A percentile compares a stretch with the other conserved stretches of the same genome.
Evolutionary conservation across 2,888 invertebrate genomes (phyloP).

Genomic region (Melolontha melolontha): DNA sequence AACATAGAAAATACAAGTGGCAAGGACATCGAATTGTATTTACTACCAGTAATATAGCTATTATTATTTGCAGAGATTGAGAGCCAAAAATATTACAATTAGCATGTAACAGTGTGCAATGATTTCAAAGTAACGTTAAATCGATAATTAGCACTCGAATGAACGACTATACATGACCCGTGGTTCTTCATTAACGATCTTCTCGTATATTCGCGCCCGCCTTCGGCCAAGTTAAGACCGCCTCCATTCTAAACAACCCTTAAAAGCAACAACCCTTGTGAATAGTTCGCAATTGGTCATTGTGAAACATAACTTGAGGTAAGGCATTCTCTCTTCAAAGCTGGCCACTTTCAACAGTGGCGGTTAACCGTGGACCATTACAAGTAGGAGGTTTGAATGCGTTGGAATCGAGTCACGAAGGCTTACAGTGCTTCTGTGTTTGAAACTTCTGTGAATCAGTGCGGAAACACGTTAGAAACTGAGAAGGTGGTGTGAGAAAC

Average conservation of each 20-base stretch:
- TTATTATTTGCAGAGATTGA: too few species aligned
- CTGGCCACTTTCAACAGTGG: constrained; percentile 30
- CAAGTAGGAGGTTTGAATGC: constrained; percentile 14
- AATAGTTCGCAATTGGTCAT: constrained; percentile 24
- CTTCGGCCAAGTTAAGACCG: background rate
- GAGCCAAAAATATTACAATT: background rate
- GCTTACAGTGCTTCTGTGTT: background rate
- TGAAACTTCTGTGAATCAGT: constrained; percentile 1
- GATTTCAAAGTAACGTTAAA: background rate
- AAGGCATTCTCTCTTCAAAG: constrained; percentile 19
- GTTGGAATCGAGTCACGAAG: constrained; percentile 5
- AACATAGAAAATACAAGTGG: too few species aligned
- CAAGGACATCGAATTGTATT: too few species aligned
- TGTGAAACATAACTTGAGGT: constrained; percentile 18
- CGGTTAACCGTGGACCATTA: constrained; percentile 32
- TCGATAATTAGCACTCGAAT: constrained; percentile 16
- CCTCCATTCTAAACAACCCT: constrained; percentile 18
- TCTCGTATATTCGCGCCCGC: background rate
- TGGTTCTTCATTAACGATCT: constrained; percentile 22
- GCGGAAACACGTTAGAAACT: constrained; percentile 7
- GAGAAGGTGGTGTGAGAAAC: constrained; percentile 14
- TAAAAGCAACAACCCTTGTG: constrained; percentile 20
- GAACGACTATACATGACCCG: constrained; percentile 7
- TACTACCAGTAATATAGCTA: too few species aligned
- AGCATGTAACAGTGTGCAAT: background rate